A percentile compares a stretch with the other conserved stretches of the same genome.
phyloP scores from a whole-genome alignment of 2,113 vertebrate species.

The Pangasianodon hypophthalmus region DNA sequence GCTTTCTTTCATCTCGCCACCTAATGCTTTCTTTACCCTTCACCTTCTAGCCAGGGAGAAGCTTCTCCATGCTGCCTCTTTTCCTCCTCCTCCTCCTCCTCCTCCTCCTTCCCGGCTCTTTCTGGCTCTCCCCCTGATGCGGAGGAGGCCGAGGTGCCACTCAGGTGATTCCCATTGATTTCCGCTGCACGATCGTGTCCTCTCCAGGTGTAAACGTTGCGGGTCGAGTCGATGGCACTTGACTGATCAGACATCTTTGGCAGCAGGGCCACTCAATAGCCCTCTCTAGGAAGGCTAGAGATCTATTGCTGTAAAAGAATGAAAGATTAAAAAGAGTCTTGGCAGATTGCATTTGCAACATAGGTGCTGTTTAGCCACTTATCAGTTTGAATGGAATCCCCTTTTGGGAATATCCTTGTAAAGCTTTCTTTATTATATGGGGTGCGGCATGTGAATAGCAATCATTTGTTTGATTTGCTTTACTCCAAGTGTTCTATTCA shows the following conservation, averaged over 20 bases:
- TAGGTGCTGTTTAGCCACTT: background rate
- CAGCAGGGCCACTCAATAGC: conserved; percentile 54
- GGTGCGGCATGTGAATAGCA: background rate
- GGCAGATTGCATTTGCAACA: background rate
- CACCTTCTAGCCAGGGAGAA: conserved; percentile 28
- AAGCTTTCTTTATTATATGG: background rate
- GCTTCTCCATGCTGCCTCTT: conserved; percentile 39
- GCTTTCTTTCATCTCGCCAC: conserved; percentile 12
- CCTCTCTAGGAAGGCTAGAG: conserved; percentile 45
- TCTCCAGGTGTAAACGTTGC: conserved; percentile 61
- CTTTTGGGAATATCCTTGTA: background rate
- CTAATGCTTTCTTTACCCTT: conserved; percentile 41
- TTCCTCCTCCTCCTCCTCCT: conserved; percentile 31
- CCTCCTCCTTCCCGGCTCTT: conserved; percentile 16
- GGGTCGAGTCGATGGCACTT: conserved; percentile 59
- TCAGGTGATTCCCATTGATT: conserved; percentile 64
- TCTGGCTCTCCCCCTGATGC: conserved; percentile 19
- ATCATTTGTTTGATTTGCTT: background rate
- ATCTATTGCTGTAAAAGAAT: conserved; percentile 20
- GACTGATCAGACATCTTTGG: conserved; percentile 58
- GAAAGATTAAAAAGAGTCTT: conserved; percentile 35
- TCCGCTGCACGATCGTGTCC: conserved; percentile 53
- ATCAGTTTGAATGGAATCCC: background rate
- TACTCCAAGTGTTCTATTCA: background rate
- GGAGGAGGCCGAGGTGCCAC: conserved; percentile 53